These are phyloP conservation scores for Melanotaenia pygmaea DNA, from an alignment of 2,797 vertebrate genomes.

Conservation along the genomic window DNA sequence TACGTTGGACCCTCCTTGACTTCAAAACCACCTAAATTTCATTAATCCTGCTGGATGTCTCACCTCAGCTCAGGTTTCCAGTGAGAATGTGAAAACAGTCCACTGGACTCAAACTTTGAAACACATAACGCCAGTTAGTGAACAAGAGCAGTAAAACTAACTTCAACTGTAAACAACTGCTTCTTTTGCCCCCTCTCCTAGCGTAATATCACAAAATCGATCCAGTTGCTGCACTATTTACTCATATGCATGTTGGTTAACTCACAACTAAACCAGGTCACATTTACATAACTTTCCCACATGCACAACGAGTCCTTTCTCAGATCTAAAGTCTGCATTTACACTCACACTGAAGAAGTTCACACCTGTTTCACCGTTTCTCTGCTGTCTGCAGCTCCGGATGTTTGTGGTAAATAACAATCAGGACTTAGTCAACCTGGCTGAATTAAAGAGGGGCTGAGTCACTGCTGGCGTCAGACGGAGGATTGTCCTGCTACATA, in stretches of 20 bases:
- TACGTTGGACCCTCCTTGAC: too few species aligned
- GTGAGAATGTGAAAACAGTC: too few species aligned
- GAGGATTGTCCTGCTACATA: slow-evolving; percentile 33
- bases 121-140: too few species aligned
- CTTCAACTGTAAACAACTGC: too few species aligned
- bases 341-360: slow-evolving; percentile 16
- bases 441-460: slow-evolving; percentile 50
- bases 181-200: too few species aligned
- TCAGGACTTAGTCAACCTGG: slow-evolving; percentile 37
- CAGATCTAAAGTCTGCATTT: slow-evolving; percentile 10
- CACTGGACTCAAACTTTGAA: too few species aligned
- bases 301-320: background rate
- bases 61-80: too few species aligned
- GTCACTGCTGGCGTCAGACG: slow-evolving; percentile 62
- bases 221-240: background rate
- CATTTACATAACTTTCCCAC: slow-evolving; percentile 36
- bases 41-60: too few species aligned
- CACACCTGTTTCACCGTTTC: slow-evolving; percentile 18
- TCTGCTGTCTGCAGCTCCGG: background rate
- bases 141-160: too few species aligned
- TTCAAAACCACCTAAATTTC: too few species aligned
- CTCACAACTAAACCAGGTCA: slow-evolving; percentile 37
- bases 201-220: background rate
- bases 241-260: too few species aligned
- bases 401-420: slow-evolving; percentile 68